Base-by-base conservation (phyloP, 2,888 invertebrate species). In the Drosophila prostipennis region DNA sequence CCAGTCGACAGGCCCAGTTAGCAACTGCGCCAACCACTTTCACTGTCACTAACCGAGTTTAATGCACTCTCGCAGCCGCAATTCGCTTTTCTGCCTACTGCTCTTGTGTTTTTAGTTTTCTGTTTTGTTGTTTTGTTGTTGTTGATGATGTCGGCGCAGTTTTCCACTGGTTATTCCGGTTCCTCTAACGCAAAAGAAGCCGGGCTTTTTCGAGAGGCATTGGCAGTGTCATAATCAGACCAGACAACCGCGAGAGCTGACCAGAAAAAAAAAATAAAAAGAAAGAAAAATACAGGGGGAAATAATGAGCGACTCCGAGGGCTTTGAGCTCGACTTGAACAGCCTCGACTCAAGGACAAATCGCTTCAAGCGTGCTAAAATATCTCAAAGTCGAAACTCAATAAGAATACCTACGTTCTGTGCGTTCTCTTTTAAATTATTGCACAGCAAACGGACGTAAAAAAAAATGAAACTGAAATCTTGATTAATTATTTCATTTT, bases 81-180 rank as follows among this genome's bases (percentile, higher is more conserved):
- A 73, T 61, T 82, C 71, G 79, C 82, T 69, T 65, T 58, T 37
- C 68, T 61, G 51, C 23, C 55, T 70, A 46, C 51, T 57, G 49
- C 60, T 51, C 39, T 40, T 32, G 32, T 43, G 34, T 29, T 45
- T 45, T 43, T 42, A 45, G 43, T 45, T 45, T 32, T 46, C 29
- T 29, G 14, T 32, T 14, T 26, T 14, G 8, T 45, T 26, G 29
- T 8, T 14, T 10, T 46, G 19, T 23, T 45, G 45, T 10, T 29
- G 46, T 37, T 29, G 67, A 14, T 52, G 36, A 56, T 55, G 37
- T 36, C 29, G 46, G 65, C 77, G 67, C 72, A 53, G 51, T 85
- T 82, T 82, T 82, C 82, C 82, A 83, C 82, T 83, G 83, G 82
- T 83, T 83, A 83, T 78, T 83, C 82, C 82, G 85, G 82, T 83